These are phyloP conservation scores for Pungitius pungitius DNA, from an alignment of 2,113 vertebrate species.

Conservation along the genomic window DNA sequence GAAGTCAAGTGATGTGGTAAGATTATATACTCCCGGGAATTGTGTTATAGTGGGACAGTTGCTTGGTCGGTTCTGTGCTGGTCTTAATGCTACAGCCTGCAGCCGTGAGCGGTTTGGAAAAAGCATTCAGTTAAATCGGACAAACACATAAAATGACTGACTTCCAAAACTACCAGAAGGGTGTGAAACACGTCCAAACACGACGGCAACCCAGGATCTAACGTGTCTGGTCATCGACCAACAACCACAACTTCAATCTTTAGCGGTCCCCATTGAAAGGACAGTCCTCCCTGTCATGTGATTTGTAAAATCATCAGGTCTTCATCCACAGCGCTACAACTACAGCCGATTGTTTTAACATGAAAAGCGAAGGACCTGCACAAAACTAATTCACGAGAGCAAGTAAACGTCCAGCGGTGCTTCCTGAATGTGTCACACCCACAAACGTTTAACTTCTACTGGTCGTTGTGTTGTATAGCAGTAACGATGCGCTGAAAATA, in stretches of 20 bases:
- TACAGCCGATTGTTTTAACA: constrained; percentile 47
- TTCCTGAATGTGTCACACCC: constrained; percentile 52
- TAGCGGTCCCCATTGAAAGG: constrained; percentile 20
- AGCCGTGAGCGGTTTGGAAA: constrained; percentile 32
- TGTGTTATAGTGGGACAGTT: constrained; percentile 61
- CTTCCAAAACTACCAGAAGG: constrained; percentile 64
- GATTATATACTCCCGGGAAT: constrained; percentile 75
- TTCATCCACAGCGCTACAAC: constrained; percentile 58
- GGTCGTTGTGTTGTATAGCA: constrained; percentile 49
- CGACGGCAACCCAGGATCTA: constrained; percentile 24
- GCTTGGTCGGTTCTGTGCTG: constrained; percentile 52
- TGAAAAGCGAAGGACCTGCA: constrained; percentile 40
- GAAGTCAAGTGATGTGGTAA: constrained; percentile 64
- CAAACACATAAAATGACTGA: constrained; percentile 39
- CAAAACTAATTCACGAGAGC: constrained; percentile 58
- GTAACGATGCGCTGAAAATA: constrained; percentile 61
- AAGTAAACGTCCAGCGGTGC: constrained; percentile 44
- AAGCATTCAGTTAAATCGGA: constrained; percentile 13
- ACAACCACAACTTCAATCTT: constrained; percentile 34
- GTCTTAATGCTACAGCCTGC: constrained; percentile 34
- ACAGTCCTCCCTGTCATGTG: constrained; percentile 41
- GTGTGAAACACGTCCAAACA: constrained; percentile 55
- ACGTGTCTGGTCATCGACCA: constrained; percentile 9
- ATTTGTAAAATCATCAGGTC: constrained; percentile 49
- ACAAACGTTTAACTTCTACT: constrained; percentile 55